Conservation (phyloP, 2,113 vertebrate species). For the Ammospiza nelsoni region DNA sequence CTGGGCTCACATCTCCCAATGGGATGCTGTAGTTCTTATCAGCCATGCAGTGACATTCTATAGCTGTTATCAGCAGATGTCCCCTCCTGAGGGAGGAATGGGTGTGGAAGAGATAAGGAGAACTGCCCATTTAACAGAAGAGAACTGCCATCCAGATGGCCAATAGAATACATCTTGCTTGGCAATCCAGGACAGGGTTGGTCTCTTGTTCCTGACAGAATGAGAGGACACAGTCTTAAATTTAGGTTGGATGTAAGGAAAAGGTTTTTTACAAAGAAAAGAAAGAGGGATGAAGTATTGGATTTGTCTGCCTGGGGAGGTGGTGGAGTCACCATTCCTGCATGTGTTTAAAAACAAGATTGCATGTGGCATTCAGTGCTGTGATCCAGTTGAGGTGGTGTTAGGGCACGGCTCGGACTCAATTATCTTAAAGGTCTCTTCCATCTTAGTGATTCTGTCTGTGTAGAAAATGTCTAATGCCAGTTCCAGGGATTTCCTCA, state of each 20-base stretch:
- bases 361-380: not conserved
- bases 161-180: too few relatives aligned
- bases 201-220: not conserved
- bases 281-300: not conserved
- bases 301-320: not conserved
- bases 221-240: rapidly evolving
- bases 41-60: too few relatives aligned
- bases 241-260: not conserved
- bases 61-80: too few relatives aligned
- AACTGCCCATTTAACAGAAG: too few relatives aligned
- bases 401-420: not conserved
- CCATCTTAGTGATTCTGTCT: not conserved
- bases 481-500: not conserved
- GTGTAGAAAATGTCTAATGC: not conserved
- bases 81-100: too few relatives aligned
- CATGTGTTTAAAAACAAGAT: not conserved
- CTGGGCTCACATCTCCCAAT: too few relatives aligned
- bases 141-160: too few relatives aligned
- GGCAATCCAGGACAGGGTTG: too few relatives aligned
- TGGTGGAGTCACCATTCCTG: not conserved
- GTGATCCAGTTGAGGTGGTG: not conserved
- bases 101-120: too few relatives aligned
- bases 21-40: too few relatives aligned
- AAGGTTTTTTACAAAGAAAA: too few relatives aligned
- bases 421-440: not conserved